Conservation (phyloP, 2,888 invertebrate genomes). For the Lottia gigantea region DNA sequence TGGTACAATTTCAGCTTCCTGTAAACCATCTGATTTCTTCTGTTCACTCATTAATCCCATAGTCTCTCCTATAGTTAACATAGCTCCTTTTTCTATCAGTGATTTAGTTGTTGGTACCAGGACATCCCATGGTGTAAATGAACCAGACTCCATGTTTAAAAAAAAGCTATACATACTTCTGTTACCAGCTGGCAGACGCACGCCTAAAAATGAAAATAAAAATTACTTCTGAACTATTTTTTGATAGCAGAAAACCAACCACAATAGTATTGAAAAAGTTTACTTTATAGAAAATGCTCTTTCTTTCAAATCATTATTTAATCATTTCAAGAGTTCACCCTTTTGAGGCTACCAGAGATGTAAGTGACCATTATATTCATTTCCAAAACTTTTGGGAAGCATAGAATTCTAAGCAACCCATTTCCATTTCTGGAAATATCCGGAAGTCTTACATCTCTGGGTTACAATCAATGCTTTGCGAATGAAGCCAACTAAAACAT, state of each 20-base stretch:
- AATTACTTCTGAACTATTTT: background rate
- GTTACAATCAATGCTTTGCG: too few species aligned
- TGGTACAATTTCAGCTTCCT: slow-evolving; percentile 61
- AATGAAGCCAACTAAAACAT: too few species aligned
- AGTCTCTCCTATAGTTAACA: slow-evolving; percentile 64
- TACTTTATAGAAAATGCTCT: background rate
- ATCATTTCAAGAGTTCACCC: too few species aligned
- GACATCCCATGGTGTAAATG: slow-evolving; percentile 65
- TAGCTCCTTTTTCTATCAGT: slow-evolving; percentile 64
- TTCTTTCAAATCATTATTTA: too few species aligned
- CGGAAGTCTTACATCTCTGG: too few species aligned
- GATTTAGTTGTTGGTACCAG: slow-evolving; percentile 65
- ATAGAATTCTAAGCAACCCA: too few species aligned
- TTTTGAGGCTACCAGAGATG: too few species aligned
- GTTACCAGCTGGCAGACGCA: slow-evolving; percentile 65
- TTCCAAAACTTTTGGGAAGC: too few species aligned
- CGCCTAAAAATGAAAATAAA: slow-evolving; percentile 47
- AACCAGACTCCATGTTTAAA: slow-evolving; percentile 66
- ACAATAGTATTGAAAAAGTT: too few species aligned
- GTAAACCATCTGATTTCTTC: slow-evolving; percentile 35
- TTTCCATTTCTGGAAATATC: too few species aligned
- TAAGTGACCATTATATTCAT: too few species aligned
- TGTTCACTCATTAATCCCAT: slow-evolving; percentile 50
- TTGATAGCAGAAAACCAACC: too few species aligned
- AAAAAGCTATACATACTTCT: slow-evolving; percentile 67